These are phyloP conservation scores for Seladonia tumulorum DNA, from an alignment of 2,888 invertebrate species.

Conservation along the genomic window DNA sequence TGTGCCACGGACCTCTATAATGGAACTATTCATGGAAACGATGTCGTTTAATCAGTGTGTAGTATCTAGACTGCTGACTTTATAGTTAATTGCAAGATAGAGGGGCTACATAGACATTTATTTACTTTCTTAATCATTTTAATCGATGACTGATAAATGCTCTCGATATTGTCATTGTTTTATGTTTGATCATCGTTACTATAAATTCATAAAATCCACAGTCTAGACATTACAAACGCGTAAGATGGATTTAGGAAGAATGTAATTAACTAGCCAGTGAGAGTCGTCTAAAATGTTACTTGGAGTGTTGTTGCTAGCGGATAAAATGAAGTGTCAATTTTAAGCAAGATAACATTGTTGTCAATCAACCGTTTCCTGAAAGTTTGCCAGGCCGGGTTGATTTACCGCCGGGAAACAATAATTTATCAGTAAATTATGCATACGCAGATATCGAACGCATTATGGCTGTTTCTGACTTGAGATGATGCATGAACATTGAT, in stretches of 20 bases:
- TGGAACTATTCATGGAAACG: not conserved
- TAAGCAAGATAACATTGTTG: not conserved
- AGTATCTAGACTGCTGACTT: not conserved
- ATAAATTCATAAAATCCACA: too few relatives aligned
- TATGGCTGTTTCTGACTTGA: slow-evolving; percentile 59
- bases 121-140: too few relatives aligned
- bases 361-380: slow-evolving; percentile 13
- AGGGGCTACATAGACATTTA: too few relatives aligned
- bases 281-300: not conserved
- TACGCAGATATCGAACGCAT: slow-evolving; percentile 43
- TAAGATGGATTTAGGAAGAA: too few relatives aligned
- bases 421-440: slow-evolving; percentile 32
- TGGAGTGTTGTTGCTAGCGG: not conserved
- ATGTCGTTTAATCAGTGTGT: not conserved
- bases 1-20: not conserved
- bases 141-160: too few relatives aligned
- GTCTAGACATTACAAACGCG: too few relatives aligned
- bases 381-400: slow-evolving; percentile 8
- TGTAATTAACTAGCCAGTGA: not conserved
- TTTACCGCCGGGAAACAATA: not conserved
- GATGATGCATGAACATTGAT: slow-evolving; percentile 69
- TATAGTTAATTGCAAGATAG: too few relatives aligned
- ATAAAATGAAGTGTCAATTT: not conserved
- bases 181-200: too few relatives aligned
- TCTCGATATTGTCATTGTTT: too few relatives aligned